Evolutionary conservation across 2,888 invertebrate species (phyloP), one percentile per base, ranked within the genome.

Genomic region (Netelia melanura): DNA sequence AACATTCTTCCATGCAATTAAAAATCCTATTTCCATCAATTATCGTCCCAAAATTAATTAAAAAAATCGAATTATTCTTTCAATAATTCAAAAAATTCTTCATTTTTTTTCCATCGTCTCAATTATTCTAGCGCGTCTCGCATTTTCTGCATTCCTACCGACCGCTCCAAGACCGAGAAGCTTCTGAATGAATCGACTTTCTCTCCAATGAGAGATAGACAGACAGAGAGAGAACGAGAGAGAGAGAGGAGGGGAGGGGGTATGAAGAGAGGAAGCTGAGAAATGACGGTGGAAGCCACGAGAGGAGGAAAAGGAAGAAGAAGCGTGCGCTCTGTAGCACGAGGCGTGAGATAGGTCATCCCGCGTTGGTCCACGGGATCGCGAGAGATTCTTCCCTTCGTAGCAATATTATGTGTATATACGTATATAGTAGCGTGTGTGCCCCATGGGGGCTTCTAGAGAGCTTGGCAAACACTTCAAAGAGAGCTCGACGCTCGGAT

Each of bases 401-500:
- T 44, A 85, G 87, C 86, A 88, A 89, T 89, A 78, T 52, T 54
- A 54, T 43, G 21, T 62, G 30, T 71, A 62, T 70, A 62, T 58
- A 56, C 25, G 21, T 67, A 48, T 67, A 67, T 48, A 67, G 8
- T 21, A 54, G 38, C 64, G 62, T 68, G 52, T 76, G 75, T 17
- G 62, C 74, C 84, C 72, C 70, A 74, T 56, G 68, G 81, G 30
- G 78, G 58, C 85, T 87, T 90, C 89, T 89, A 90, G 91, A 93
- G 93, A 92, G 93, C 93, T 92, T 90, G 89, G 92, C 91, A 93
- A 93, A 93, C 92, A 93, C 93, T 93, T 90, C 87, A 92, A 74
- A 81, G 58, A 62, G 77, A 62, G 77, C 58, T 44, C 48, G 67
- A 70, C 58, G 65, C 56, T 70, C 78, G 9, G 58, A 76, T 76